A percentile compares a stretch with the other conserved stretches of the same genome.
These are phyloP conservation scores for Cromileptes altivelis DNA, from an alignment of 2,113 vertebrate species.

Conservation along the genomic window DNA sequence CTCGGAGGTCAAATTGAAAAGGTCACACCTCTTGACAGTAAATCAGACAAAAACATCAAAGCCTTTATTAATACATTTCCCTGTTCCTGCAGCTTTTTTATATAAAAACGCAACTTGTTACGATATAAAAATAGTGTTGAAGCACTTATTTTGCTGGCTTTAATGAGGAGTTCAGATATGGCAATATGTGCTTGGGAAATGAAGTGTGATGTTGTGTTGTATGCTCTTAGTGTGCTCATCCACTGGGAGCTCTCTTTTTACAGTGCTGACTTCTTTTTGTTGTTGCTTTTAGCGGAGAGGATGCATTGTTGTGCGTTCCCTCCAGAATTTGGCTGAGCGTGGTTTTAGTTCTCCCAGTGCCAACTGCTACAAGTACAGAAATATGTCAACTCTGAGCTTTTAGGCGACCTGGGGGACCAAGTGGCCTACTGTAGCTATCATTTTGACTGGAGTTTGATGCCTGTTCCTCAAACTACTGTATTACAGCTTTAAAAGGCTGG, in stretches of 20 bases:
- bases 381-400: background rate
- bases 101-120: too few relatives aligned
- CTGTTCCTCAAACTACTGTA: too few relatives aligned
- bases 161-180: conserved; percentile 5
- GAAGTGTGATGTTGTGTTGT: background rate
- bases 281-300: background rate
- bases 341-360: background rate
- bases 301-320: background rate
- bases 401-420: background rate
- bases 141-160: background rate
- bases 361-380: background rate
- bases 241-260: background rate
- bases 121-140: background rate
- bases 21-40: background rate
- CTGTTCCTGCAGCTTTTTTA: too few relatives aligned
- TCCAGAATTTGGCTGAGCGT: background rate
- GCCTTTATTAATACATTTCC: background rate
- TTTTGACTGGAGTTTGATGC: too few relatives aligned
- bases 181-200: background rate
- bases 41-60: background rate
- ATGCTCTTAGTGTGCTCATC: background rate
- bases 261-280: background rate
- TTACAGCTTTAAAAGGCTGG: too few relatives aligned
- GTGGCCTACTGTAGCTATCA: background rate
- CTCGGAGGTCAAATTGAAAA: background rate